These are phyloP conservation scores for Scomber colias DNA, from an alignment of 2,113 vertebrate species.

Conservation along the genomic window DNA sequence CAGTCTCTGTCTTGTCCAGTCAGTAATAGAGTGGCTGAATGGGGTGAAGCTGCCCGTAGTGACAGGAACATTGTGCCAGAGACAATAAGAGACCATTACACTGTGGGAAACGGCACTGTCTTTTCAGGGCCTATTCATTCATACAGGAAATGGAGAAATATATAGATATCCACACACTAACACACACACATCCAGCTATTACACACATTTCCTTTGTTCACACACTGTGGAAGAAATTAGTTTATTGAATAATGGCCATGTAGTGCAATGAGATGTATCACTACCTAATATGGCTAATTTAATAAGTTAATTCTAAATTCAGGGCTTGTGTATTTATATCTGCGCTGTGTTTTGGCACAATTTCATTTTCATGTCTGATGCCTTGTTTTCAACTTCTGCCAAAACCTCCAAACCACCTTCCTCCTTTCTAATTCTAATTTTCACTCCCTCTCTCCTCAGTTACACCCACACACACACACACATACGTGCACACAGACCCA, in stretches of 20 bases:
- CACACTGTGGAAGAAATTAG: conserved; percentile 18
- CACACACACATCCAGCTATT: conserved; percentile 44
- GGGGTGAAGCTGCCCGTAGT: conserved; percentile 30
- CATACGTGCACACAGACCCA: conserved; percentile 61
- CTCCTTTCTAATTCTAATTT: conserved; percentile 71
- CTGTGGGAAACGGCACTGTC: conserved; percentile 64
- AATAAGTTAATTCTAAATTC: conserved; percentile 46
- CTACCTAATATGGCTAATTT: conserved; percentile 57
- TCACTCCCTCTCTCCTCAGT: conserved; percentile 62
- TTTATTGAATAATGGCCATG: conserved; percentile 40
- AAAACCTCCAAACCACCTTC: conserved; percentile 77
- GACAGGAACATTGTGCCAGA: conserved; percentile 53
- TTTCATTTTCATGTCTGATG: conserved; percentile 62
- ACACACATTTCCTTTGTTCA: conserved; percentile 63
- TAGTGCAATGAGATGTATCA: conserved; percentile 18
- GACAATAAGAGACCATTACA: conserved; percentile 64
- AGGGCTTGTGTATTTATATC: conserved; percentile 53
- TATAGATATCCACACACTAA: conserved; percentile 40
- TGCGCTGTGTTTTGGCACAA: conserved; percentile 41
- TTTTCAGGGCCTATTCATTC: conserved; percentile 57
- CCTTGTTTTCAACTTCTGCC: conserved; percentile 75
- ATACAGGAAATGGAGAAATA: conserved; percentile 70
- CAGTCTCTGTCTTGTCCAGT: conserved; percentile 45
- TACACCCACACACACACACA: conserved; percentile 50
- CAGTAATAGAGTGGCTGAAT: conserved; percentile 50